Conservation (phyloP, 2,113 vertebrate species). For the Peucedramus taeniatus region DNA sequence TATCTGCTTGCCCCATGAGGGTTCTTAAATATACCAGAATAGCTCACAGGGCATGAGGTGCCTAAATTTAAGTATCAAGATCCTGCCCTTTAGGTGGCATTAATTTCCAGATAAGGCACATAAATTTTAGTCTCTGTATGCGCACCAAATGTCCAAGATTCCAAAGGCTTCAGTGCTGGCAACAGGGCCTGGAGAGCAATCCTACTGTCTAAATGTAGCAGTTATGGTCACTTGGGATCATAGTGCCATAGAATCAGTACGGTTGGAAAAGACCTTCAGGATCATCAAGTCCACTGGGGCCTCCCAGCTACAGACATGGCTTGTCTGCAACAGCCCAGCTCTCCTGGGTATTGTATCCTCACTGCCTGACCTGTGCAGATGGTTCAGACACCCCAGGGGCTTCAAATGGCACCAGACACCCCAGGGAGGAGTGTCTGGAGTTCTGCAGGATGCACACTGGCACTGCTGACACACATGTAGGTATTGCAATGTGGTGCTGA, state of each 20-base stretch:
- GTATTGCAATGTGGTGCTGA: not conserved
- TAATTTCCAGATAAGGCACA: not conserved
- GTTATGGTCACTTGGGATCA: not conserved
- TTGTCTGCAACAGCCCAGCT: not conserved
- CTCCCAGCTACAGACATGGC: not conserved
- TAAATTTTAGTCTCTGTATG: not conserved
- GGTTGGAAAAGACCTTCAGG: not conserved
- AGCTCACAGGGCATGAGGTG: not conserved
- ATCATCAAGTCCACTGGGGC: too few species aligned
- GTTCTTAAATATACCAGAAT: not conserved
- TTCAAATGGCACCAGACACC: not conserved
- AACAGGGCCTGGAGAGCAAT: not conserved
- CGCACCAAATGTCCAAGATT: not conserved
- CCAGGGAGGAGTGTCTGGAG: not conserved
- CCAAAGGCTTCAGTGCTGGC: not conserved
- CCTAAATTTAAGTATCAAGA: not conserved
- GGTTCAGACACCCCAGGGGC: not conserved
- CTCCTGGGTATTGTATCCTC: not conserved
- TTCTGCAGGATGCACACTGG: not conserved
- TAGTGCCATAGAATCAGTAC: not conserved
- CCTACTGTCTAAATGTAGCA: not conserved
- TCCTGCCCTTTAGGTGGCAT: not conserved
- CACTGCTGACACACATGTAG: rapidly evolving
- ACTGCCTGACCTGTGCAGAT: not conserved
- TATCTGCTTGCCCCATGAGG: not conserved